Percentiles rank a stretch among this genome's conserved stretches.
Conservation (phyloP, 2,797 vertebrate genomes). For the Lacerta bilineata region DNA sequence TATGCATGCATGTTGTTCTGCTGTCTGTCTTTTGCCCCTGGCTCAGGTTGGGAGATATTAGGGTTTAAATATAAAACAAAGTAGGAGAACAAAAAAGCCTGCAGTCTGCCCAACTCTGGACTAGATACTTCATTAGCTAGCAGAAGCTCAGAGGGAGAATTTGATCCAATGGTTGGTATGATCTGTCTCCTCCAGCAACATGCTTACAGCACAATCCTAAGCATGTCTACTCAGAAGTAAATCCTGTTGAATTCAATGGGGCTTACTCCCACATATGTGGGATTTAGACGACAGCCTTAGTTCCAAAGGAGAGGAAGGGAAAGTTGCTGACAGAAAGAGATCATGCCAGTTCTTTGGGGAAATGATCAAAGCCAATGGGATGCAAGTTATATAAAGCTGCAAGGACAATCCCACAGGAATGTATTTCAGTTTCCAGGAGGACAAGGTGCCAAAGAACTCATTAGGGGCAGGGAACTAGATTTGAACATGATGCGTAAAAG, state of each 20-base stretch:
- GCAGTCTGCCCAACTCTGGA: neutral
- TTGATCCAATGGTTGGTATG: neutral
- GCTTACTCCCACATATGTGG: too few species aligned
- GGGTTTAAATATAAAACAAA: neutral
- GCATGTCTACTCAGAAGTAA: too few species aligned
- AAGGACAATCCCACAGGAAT: slow-evolving; percentile 29
- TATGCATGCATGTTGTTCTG: too few species aligned
- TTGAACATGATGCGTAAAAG: neutral
- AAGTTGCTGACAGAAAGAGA: neutral
- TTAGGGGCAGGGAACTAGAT: neutral
- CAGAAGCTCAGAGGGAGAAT: neutral
- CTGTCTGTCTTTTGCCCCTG: too few species aligned
- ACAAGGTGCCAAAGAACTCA: slow-evolving; percentile 17
- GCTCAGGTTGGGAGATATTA: too few species aligned
- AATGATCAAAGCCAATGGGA: slow-evolving; percentile 9
- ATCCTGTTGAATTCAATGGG: too few species aligned
- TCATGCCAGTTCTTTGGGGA: neutral
- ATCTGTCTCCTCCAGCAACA: neutral
- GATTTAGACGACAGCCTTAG: neutral
- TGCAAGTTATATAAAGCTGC: slow-evolving; percentile 24
- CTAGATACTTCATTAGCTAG: neutral
- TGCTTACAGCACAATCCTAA: neutral
- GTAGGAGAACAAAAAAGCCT: neutral
- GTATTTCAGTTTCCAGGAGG: slow-evolving; percentile 2
- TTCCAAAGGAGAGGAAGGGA: neutral